Conservation (phyloP, 2,797 vertebrate species). For the Gouania willdenowi region DNA sequence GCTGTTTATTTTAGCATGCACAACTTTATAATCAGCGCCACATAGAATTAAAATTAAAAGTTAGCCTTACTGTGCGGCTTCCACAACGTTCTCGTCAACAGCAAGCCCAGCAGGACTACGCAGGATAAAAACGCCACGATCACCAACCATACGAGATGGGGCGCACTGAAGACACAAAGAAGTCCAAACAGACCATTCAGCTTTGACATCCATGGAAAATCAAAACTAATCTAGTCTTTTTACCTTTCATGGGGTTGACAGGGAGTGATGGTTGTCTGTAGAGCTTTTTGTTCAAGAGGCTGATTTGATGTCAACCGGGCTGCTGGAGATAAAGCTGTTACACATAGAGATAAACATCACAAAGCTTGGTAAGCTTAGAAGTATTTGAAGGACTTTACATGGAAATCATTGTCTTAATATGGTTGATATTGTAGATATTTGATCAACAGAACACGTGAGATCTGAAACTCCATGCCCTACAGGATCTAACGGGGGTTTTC, state of each 20-base stretch:
- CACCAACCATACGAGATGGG: constrained; percentile 43
- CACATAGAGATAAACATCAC: background rate
- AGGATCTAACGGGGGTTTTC: no score
- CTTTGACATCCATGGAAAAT: background rate
- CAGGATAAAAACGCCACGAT: constrained; percentile 36
- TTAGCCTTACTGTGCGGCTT: constrained; percentile 53
- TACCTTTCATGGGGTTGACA: constrained; percentile 28
- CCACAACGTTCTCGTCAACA: constrained; percentile 34
- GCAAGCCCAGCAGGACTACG: constrained; percentile 37
- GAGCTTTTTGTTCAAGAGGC: background rate
- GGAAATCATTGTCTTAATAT: constrained; percentile 11
- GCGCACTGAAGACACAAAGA: constrained; percentile 12
- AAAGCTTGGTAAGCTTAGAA: background rate
- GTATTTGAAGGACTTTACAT: background rate
- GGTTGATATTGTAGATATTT: no score
- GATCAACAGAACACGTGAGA: no score
- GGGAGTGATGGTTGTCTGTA: constrained; percentile 16
- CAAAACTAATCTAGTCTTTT: background rate
- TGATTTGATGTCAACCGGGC: background rate
- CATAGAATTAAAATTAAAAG: background rate
- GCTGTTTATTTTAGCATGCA: no score
- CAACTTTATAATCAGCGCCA: no score
- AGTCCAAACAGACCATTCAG: background rate
- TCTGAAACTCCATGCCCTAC: no score
- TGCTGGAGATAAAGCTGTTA: constrained; percentile 19